Conservation (phyloP, 1,140 invertebrate species). For the Heliconius melpomene region DNA sequence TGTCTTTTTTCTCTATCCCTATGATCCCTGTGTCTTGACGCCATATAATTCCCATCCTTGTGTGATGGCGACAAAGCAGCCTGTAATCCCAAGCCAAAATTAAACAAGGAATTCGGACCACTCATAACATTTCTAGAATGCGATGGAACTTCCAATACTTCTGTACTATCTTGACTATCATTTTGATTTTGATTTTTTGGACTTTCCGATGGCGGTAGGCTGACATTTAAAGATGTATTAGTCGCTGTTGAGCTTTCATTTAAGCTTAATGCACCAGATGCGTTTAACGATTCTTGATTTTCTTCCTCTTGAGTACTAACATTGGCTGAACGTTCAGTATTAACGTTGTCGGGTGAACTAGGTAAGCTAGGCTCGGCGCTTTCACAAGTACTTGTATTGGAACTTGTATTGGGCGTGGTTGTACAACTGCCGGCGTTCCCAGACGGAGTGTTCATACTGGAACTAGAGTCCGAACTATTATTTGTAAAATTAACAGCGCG, state of each 20-base stretch:
- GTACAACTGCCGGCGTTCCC: slow-evolving; percentile 68
- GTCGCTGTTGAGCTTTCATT: slow-evolving; percentile 75
- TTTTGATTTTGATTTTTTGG: slow-evolving; percentile 57
- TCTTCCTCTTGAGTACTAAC: slow-evolving; percentile 34
- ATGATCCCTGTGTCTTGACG: slow-evolving; percentile 68
- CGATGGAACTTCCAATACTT: slow-evolving; percentile 56
- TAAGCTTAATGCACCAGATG: slow-evolving; percentile 64
- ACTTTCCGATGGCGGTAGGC: slow-evolving; percentile 66
- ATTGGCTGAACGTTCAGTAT: slow-evolving; percentile 56
- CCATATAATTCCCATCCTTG: slow-evolving; percentile 63
- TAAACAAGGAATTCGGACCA: slow-evolving; percentile 66
- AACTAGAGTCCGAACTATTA: slow-evolving; percentile 74
- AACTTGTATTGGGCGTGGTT: slow-evolving; percentile 72
- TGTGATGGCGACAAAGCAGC: slow-evolving; percentile 69
- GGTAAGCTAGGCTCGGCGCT: slow-evolving; percentile 76
- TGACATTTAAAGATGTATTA: slow-evolving; percentile 73
- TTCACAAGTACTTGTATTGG: slow-evolving; percentile 71
- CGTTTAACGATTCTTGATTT: slow-evolving; percentile 57
- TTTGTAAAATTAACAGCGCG: slow-evolving; percentile 52
- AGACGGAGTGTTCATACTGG: slow-evolving; percentile 72
- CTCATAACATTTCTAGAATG: slow-evolving; percentile 57
- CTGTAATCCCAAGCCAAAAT: slow-evolving; percentile 68
- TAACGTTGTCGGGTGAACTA: slow-evolving; percentile 67
- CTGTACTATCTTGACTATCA: slow-evolving; percentile 53
- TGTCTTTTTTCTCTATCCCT: slow-evolving; percentile 84